Evolutionary conservation across 2,797 vertebrate genomes (phyloP).

Genomic region (Mallotus villosus): DNA sequence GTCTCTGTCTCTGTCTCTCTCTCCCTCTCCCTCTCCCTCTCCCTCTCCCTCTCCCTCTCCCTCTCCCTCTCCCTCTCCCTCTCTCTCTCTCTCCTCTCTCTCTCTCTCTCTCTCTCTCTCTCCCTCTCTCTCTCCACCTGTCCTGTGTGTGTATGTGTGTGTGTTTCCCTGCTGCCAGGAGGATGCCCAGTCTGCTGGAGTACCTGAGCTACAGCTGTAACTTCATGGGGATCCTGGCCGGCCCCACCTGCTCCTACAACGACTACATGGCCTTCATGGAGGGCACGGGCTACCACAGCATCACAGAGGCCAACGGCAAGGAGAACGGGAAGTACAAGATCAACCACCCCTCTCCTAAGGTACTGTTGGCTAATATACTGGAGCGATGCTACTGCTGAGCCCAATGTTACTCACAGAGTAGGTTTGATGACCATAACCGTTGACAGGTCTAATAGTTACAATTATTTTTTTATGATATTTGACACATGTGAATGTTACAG

Average conservation of each 20-base stretch:
- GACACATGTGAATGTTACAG: too few relatives aligned
- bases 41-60: background rate
- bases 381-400: too few relatives aligned
- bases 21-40: background rate
- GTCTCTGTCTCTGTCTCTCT: background rate
- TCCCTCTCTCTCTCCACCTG: background rate
- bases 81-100: background rate
- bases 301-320: conserved; percentile 76
- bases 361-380: conserved; percentile 48
- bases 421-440: too few relatives aligned
- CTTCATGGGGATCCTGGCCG: conserved; percentile 98
- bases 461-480: too few relatives aligned
- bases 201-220: conserved; percentile 98
- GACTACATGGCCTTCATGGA: conserved; percentile 98
- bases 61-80: background rate
- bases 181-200: conserved; percentile 95
- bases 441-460: too few relatives aligned
- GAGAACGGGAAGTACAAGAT: conserved; percentile 83
- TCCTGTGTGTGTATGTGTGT: background rate
- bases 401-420: background rate
- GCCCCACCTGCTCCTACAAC: conserved; percentile 96
- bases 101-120: background rate
- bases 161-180: conserved; percentile 68
- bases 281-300: conserved; percentile 81
- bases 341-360: conserved; percentile 91